Conservation (phyloP, 2,888 invertebrate genomes). For the Amphimallon solstitiale region DNA sequence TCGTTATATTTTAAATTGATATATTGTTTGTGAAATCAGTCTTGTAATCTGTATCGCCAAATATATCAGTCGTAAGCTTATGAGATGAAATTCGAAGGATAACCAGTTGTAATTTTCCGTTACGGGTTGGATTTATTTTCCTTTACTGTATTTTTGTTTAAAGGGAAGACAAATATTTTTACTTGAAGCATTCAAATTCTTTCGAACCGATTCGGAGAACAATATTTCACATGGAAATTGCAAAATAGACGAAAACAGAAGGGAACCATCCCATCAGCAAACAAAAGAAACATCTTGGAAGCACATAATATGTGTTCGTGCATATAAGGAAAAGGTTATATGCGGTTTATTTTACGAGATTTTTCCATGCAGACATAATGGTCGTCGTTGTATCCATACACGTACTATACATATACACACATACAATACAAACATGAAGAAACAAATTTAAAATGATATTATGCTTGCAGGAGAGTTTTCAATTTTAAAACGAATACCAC, state of each 20-base stretch:
- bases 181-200: background rate
- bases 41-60: too few species aligned
- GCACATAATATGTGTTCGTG: background rate
- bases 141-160: background rate
- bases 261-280: background rate
- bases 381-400: too few species aligned
- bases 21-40: too few species aligned
- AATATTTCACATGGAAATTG: background rate
- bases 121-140: too few species aligned
- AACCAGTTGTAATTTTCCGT: too few species aligned
- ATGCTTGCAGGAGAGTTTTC: background rate
- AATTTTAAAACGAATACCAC: conserved; percentile 6
- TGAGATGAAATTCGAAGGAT: too few species aligned
- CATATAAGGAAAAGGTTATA: background rate
- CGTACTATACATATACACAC: too few species aligned
- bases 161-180: background rate
- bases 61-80: too few species aligned
- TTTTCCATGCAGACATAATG: too few species aligned
- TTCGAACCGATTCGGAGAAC: background rate
- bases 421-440: too few species aligned
- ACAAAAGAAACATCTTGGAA: background rate
- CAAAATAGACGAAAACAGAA: background rate
- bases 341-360: conserved; percentile 2
- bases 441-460: background rate
- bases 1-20: too few species aligned